Conservation (phyloP, 2,888 invertebrate species). For the Trileptium ribeirensis region DNA sequence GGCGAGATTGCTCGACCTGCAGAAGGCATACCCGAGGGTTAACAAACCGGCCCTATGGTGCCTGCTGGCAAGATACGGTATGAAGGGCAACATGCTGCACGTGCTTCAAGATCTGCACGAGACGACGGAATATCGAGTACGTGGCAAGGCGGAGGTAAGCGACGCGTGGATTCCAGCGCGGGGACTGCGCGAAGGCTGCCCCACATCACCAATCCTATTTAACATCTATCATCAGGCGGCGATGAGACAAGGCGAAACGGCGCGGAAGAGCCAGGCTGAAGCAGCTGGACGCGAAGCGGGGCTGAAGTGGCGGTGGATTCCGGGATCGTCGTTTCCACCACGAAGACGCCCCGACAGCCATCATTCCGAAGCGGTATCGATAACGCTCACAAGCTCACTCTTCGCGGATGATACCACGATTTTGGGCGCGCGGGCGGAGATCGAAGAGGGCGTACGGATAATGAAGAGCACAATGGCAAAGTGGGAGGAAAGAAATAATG, state of each 20-base stretch:
- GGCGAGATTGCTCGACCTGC: neutral
- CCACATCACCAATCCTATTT: neutral
- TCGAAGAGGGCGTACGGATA: neutral
- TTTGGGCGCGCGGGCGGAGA: neutral
- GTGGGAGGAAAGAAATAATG: neutral
- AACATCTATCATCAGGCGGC: constrained; percentile 6
- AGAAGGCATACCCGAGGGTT: neutral
- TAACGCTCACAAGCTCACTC: neutral
- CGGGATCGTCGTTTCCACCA: neutral
- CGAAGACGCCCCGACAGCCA: neutral
- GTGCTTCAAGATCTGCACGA: neutral
- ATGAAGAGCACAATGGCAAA: neutral
- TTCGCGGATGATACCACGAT: constrained; percentile 4
- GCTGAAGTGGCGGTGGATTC: neutral
- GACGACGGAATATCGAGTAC: constrained; percentile 7
- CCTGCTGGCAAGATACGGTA: neutral
- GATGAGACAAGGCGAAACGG: neutral
- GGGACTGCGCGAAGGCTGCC: constrained; percentile 7
- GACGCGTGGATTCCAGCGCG: neutral
- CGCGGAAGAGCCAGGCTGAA: neutral
- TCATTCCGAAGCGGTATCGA: neutral
- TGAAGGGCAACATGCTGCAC: neutral
- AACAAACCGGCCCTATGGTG: neutral
- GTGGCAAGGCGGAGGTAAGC: neutral
- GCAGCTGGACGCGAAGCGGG: neutral